phyloP scores from a whole-genome alignment of 2,113 vertebrate species.

The Numida meleagris region DNA sequence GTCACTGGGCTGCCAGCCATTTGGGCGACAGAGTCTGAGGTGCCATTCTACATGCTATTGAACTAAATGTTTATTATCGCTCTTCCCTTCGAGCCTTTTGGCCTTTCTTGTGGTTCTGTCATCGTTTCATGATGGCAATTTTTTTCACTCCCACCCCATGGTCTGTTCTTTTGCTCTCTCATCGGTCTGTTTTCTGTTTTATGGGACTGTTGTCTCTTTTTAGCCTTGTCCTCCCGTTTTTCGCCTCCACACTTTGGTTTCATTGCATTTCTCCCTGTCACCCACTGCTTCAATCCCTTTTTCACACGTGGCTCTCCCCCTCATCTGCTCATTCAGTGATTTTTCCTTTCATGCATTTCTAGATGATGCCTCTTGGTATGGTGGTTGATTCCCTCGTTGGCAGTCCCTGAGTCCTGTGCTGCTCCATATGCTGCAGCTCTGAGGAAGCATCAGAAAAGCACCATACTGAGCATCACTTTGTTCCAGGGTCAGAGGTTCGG shows the following conservation, averaged over 20 bases:
- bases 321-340: neutral
- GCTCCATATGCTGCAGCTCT: neutral
- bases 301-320: accelerated
- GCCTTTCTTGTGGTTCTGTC: too few species aligned
- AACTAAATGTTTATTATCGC: neutral
- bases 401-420: neutral
- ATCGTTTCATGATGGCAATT: accelerated
- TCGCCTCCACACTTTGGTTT: neutral
- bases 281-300: neutral
- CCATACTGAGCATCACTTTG: neutral
- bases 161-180: neutral
- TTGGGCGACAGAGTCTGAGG: neutral
- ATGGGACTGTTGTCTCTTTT: neutral
- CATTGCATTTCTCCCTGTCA: neutral
- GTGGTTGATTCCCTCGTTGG: neutral
- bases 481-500: neutral
- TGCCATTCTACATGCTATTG: accelerated
- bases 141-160: neutral
- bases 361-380: accelerated
- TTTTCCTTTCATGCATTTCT: neutral
- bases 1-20: accelerated
- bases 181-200: neutral
- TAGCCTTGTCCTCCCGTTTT: neutral
- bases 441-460: neutral
- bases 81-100: neutral